phyloP scores from a whole-genome alignment of 2,113 vertebrate species.

The Eublepharis macularius region DNA sequence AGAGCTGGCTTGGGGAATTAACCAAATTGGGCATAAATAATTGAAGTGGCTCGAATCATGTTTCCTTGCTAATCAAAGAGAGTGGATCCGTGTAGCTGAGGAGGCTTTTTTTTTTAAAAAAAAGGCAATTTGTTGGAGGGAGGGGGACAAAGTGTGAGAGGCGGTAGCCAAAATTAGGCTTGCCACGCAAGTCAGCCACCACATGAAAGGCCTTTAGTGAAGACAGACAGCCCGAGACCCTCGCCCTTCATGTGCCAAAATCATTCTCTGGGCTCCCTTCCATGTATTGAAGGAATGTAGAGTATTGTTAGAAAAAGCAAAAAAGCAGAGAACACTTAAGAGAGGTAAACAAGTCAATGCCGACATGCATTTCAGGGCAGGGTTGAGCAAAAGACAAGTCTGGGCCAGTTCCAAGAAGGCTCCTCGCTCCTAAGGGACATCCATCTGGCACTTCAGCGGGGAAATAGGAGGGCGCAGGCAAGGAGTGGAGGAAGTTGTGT shows the following conservation, averaged over 20 bases:
- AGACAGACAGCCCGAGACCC: not conserved
- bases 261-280: not conserved
- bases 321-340: not conserved
- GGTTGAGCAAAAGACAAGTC: not conserved
- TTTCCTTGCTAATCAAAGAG: conserved; percentile 55
- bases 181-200: not conserved
- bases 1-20: conserved; percentile 42
- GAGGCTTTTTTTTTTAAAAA: not conserved
- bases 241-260: not conserved
- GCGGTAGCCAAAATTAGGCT: not conserved
- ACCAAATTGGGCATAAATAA: conserved; percentile 49
- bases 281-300: conserved; percentile 30
- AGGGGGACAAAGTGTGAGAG: not conserved
- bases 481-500: not conserved
- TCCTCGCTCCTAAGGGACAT: not conserved
- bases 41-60: conserved; percentile 27
- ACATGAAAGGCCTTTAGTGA: not conserved
- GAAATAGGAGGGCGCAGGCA: not conserved
- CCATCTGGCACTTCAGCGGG: not conserved
- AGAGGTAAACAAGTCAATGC: conserved; percentile 23
- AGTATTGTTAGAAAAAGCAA: not conserved
- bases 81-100: conserved; percentile 28
- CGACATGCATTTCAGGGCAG: not conserved
- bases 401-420: not conserved
- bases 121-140: not conserved